Evolutionary conservation across 37 sponge, comb jelly and placozoan species (phyloP), one percentile per base, ranked within the genome.

Genomic region (Spongilla lacustris): DNA sequence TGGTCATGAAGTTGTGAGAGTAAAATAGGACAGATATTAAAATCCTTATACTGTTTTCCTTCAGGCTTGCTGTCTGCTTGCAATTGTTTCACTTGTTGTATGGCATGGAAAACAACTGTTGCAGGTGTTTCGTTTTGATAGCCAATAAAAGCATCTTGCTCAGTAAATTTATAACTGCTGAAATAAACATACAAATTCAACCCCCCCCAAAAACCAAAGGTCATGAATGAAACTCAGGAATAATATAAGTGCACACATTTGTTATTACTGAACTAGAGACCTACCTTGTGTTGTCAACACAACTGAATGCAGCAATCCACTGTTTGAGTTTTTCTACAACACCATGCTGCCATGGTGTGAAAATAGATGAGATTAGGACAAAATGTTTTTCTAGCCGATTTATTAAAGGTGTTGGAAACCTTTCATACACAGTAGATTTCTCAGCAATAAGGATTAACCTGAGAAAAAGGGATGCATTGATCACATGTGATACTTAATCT

Each of bases 381-480:
- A 86, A 85, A 30, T 94, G 94, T 73, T 94, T 94, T 81, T 94
- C 94, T 50, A 94, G 80, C 0, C 94, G 84, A 73, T 93, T 93
- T 22, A 93, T 89, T 26, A 93, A 83, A 8, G 94, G 94, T 85
- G 83, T 94, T 30, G 94, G 94, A 71, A 94, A 94, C 68, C 86
- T 84, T 22, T 86, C 84, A 71, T 90, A 85, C 2, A 92, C 88
- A 58, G 69, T 84, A n/a, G 75, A 66, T 35, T 78, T 88, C 36
- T 88, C 85, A 66, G 88, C 88, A 74, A 92, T 87, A 25, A 92
- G 79, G n/a, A 88, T 87, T 37, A 92, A 68, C 75, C 89, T 89
- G 67, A 11, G 82, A 9, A n/a, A 50, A 74, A 24, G 34, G 8
- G n/a, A n/a, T n/a, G 46, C 46, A 46, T 46, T 46, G 8, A 8